Percentiles rank a stretch among this genome's conserved stretches.
phyloP scores from a whole-genome alignment of 2,797 vertebrate species.

The Sebastes diploproa region DNA sequence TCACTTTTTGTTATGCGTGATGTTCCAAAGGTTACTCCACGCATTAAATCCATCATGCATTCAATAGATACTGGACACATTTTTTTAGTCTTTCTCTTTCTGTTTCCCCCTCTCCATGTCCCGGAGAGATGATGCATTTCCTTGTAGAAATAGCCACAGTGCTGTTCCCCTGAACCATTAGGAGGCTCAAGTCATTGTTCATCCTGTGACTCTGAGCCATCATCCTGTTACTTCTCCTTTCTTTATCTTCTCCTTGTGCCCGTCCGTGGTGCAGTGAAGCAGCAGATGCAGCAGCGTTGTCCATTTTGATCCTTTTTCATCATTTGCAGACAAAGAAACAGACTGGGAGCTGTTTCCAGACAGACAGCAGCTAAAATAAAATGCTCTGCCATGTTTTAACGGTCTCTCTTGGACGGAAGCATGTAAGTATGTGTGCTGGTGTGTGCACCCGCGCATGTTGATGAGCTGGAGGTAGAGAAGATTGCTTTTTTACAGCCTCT shows the following conservation, averaged over 20 bases:
- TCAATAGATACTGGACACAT: slow-evolving; percentile 59
- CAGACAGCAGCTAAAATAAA: slow-evolving; percentile 51
- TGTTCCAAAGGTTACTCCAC: slow-evolving; percentile 78
- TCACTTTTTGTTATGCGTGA: slow-evolving; percentile 80
- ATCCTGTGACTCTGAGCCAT: slow-evolving; percentile 54
- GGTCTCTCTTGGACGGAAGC: slow-evolving; percentile 32
- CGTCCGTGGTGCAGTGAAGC: slow-evolving; percentile 26
- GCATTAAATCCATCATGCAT: slow-evolving; percentile 74
- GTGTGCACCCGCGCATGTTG: slow-evolving; percentile 37
- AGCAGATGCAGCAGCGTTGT: slow-evolving; percentile 41
- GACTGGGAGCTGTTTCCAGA: slow-evolving; percentile 26
- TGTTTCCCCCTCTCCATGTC: slow-evolving; percentile 31
- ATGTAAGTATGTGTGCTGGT: slow-evolving; percentile 6
- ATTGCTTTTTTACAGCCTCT: slow-evolving; percentile 77
- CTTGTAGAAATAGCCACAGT: slow-evolving; percentile 57
- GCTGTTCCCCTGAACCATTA: slow-evolving; percentile 64
- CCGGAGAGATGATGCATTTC: slow-evolving; percentile 67
- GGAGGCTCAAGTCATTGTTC: slow-evolving; percentile 63
- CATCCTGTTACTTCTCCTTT: slow-evolving; percentile 54
- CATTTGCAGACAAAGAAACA: slow-evolving; percentile 57
- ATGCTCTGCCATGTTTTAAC: slow-evolving; percentile 52
- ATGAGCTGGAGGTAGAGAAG: slow-evolving; percentile 54
- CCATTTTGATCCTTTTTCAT: slow-evolving; percentile 61
- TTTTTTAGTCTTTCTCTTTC: slow-evolving; percentile 41
- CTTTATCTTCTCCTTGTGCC: slow-evolving; percentile 48